These are phyloP conservation scores for Lumbricus terrestris DNA, from an alignment of 2,888 invertebrate genomes.

Conservation along the genomic window DNA sequence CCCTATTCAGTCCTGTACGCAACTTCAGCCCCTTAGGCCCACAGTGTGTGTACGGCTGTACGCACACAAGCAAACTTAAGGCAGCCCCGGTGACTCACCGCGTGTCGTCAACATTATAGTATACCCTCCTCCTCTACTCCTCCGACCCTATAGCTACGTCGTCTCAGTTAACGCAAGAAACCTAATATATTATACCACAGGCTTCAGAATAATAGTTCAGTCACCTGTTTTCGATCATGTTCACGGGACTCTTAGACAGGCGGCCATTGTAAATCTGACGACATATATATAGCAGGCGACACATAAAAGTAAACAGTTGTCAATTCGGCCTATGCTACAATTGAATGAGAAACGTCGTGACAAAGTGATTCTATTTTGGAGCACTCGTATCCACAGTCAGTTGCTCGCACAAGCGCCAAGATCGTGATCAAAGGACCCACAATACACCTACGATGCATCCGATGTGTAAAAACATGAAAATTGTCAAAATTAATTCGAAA, in stretches of 20 bases:
- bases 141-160: background rate
- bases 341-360: too few species aligned
- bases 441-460: too few species aligned
- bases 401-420: background rate
- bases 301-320: background rate
- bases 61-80: background rate
- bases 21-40: background rate
- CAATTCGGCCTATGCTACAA: too few species aligned
- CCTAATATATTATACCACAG: background rate
- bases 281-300: background rate
- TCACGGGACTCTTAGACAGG: background rate
- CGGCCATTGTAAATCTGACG: background rate
- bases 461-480: too few species aligned
- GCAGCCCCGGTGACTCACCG: background rate
- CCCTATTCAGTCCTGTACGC: background rate
- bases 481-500: too few species aligned
- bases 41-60: too few species aligned
- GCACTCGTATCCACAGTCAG: background rate
- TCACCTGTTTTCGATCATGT: background rate
- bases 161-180: background rate
- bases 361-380: background rate
- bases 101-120: background rate
- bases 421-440: too few species aligned
- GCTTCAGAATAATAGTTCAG: background rate
- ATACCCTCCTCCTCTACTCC: background rate